Conservation (phyloP, 1,140 invertebrate species). For the Acromyrmex heyeri region DNA sequence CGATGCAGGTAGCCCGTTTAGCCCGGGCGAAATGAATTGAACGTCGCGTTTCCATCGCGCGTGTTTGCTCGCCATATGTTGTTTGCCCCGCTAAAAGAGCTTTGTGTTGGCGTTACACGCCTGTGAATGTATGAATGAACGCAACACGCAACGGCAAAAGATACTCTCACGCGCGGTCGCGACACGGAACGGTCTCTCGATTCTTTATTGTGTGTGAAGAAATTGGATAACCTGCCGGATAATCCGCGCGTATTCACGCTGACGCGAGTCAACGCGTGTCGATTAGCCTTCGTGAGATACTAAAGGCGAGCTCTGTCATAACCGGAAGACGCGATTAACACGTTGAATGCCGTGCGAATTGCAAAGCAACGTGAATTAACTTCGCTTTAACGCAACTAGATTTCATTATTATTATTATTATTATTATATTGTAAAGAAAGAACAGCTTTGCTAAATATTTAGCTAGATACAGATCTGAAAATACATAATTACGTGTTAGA, state of each 20-base stretch:
- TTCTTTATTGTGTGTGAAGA: constrained; percentile 57
- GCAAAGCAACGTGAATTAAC: neutral
- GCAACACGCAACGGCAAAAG: constrained; percentile 58
- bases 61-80: constrained; percentile 78
- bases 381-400: neutral
- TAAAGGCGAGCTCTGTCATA: neutral
- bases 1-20: constrained; percentile 76
- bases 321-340: constrained; percentile 28
- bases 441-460: no score
- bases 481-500: no score
- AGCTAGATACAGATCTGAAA: no score
- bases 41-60: constrained; percentile 53
- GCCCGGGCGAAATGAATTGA: constrained; percentile 73
- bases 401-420: neutral
- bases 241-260: constrained; percentile 49
- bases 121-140: constrained; percentile 68
- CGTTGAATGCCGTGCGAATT: constrained; percentile 1
- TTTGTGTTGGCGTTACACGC: constrained; percentile 70
- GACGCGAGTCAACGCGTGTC: constrained; percentile 8
- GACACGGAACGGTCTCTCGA: constrained; percentile 38
- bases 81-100: constrained; percentile 76
- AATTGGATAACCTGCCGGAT: constrained; percentile 62
- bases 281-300: constrained; percentile 33
- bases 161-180: constrained; percentile 23
- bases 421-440: no score